Percentiles rank a stretch among this genome's conserved stretches.
phyloP scores from a whole-genome alignment of 2,113 vertebrate genomes.

The Seriola rivoliana region DNA sequence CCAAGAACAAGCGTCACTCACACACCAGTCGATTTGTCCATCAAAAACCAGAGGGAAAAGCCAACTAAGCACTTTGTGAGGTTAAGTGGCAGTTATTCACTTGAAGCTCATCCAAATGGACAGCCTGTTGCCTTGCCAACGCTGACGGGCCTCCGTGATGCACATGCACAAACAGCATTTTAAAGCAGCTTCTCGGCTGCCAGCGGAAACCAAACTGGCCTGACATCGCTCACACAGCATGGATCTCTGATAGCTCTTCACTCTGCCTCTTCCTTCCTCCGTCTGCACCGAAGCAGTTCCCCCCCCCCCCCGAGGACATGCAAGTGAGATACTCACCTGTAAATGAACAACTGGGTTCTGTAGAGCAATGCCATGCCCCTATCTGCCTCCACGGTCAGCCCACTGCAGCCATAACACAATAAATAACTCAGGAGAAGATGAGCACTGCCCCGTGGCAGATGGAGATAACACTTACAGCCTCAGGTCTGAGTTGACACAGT shows the following conservation, averaged over 20 bases:
- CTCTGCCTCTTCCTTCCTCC: conserved; percentile 31
- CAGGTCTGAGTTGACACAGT: conserved; percentile 59
- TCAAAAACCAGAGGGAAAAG: conserved; percentile 62
- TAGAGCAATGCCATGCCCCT: conserved; percentile 55
- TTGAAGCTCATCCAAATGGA: conserved; percentile 79
- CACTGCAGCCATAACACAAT: conserved; percentile 69
- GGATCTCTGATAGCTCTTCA: conserved; percentile 26
- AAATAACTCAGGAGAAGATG: conserved; percentile 75
- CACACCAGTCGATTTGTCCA: conserved; percentile 54
- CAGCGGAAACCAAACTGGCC: conserved; percentile 51
- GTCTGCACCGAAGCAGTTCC: conserved; percentile 25
- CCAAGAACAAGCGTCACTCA: conserved; percentile 54
- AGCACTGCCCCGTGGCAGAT: conserved; percentile 76
- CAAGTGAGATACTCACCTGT: conserved; percentile 61
- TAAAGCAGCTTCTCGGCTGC: conserved; percentile 43
- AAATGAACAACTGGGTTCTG: conserved; percentile 66
- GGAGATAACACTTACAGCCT: conserved; percentile 76
- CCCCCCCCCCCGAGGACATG: conserved; percentile 42
- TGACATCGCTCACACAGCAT: conserved; percentile 36
- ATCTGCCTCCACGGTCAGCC: conserved; percentile 52
- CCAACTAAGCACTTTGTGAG: conserved; percentile 74
- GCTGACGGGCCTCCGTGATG: conserved; percentile 63
- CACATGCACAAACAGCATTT: conserved; percentile 72
- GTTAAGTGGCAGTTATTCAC: conserved; percentile 80
- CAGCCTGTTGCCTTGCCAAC: conserved; percentile 77